Percentiles rank a stretch among this genome's conserved stretches.
These are phyloP conservation scores for Tanypteryx hageni DNA, from an alignment of 2,888 invertebrate genomes.

Conservation along the genomic window DNA sequence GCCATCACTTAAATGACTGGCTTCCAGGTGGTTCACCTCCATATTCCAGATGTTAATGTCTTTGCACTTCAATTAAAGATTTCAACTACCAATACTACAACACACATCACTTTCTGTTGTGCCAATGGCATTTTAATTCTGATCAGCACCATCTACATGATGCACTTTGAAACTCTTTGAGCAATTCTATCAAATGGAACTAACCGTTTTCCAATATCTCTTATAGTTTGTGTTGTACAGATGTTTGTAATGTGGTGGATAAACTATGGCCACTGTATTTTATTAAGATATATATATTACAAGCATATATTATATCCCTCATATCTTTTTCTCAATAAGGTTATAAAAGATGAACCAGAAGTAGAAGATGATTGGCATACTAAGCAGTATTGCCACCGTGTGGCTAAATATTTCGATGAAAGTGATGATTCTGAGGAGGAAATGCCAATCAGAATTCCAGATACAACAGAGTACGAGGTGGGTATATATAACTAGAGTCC, in stretches of 20 bases:
- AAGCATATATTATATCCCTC: neutral
- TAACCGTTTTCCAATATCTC: neutral
- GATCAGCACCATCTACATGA: too few relatives aligned
- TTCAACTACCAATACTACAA: too few relatives aligned
- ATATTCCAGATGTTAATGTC: too few relatives aligned
- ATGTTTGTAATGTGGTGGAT: too few relatives aligned
- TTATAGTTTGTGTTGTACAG: too few relatives aligned
- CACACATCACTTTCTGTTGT: too few relatives aligned
- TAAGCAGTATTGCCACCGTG: neutral
- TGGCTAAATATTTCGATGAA: constrained; percentile 45
- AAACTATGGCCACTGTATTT: neutral
- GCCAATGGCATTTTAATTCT: too few relatives aligned
- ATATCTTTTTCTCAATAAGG: neutral
- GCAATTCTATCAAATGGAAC: neutral
- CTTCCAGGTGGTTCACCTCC: too few relatives aligned
- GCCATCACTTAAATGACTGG: too few relatives aligned
- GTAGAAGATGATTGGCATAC: neutral
- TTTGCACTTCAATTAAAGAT: too few relatives aligned
- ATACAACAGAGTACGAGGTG: constrained; percentile 50
- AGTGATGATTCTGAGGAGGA: constrained; percentile 42
- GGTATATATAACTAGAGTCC: too few relatives aligned
- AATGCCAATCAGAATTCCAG: neutral
- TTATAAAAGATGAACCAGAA: constrained; percentile 21
- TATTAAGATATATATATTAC: neutral
- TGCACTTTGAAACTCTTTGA: neutral